Conservation (phyloP, 2,797 vertebrate genomes). For the Astyanax mexicanus region DNA sequence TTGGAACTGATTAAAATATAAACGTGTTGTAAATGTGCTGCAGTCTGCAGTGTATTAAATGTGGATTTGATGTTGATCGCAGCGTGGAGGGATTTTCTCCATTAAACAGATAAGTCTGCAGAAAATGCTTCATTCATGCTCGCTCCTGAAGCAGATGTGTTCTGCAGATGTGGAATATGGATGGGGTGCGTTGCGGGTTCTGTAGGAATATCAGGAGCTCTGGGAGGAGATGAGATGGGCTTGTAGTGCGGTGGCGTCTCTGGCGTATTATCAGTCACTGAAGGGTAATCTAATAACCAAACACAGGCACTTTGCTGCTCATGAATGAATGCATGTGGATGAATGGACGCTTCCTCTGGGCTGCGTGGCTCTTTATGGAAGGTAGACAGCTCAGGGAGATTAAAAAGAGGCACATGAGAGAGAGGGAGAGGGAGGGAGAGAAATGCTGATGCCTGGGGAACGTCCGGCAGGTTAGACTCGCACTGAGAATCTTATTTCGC, state of each 20-base stretch:
- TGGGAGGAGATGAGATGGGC: background rate
- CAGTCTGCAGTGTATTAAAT: no score
- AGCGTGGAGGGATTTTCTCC: background rate
- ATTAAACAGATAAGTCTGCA: background rate
- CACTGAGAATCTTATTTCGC: slow-evolving; percentile 65
- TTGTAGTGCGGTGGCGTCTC: background rate
- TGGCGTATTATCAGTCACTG: slow-evolving; percentile 40
- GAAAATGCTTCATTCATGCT: background rate
- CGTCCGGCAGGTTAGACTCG: slow-evolving; percentile 58
- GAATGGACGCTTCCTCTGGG: slow-evolving; percentile 61
- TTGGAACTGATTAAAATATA: no score
- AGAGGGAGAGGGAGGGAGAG: slow-evolving; percentile 40
- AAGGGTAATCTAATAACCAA: slow-evolving; percentile 36
- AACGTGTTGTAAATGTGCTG: no score
- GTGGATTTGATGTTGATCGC: background rate
- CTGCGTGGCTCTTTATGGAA: slow-evolving; percentile 65
- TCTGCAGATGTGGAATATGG: background rate
- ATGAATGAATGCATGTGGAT: slow-evolving; percentile 63
- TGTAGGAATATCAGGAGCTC: slow-evolving; percentile 11
- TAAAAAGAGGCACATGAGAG: slow-evolving; percentile 64
- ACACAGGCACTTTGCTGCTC: slow-evolving; percentile 31
- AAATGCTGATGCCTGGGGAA: slow-evolving; percentile 62
- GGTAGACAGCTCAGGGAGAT: slow-evolving; percentile 71
- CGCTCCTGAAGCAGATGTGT: slow-evolving; percentile 3
- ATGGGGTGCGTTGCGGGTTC: background rate